These are phyloP conservation scores for Creontiades dilutus DNA, from an alignment of 2,888 invertebrate genomes.

Conservation along the genomic window DNA sequence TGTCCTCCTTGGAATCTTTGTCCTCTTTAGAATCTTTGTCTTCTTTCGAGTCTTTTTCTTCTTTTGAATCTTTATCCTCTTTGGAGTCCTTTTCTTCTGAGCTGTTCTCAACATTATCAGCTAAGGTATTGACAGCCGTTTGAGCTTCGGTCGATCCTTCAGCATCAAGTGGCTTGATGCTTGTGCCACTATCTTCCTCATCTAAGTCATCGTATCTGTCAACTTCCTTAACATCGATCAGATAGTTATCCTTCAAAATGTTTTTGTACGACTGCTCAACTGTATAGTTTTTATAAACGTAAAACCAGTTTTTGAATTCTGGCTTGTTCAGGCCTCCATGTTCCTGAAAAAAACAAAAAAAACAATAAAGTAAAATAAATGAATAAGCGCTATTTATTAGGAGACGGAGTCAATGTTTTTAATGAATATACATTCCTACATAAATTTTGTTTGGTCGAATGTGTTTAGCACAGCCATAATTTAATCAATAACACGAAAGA, in stretches of 20 bases:
- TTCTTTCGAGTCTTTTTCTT: conserved; percentile 75
- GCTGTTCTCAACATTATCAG: background rate
- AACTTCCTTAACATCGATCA: conserved; percentile 82
- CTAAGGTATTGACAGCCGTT: background rate
- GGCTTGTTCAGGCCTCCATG: conserved; percentile 79
- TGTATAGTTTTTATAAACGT: conserved; percentile 84
- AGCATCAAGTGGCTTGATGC: background rate
- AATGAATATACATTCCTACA: no score
- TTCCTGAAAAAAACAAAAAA: conserved; percentile 72
- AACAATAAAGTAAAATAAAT: background rate
- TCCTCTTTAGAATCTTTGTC: conserved; percentile 25
- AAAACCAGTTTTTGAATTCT: conserved; percentile 84
- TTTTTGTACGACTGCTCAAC: conserved; percentile 83
- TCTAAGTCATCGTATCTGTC: conserved; percentile 79
- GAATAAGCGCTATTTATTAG: no score
- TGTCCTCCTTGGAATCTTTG: conserved; percentile 76
- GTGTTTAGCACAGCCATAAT: no score
- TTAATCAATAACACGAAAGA: no score
- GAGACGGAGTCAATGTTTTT: no score
- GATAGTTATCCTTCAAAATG: conserved; percentile 82
- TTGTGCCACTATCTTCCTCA: conserved; percentile 75
- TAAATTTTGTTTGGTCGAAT: no score
- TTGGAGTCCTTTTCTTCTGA: conserved; percentile 77
- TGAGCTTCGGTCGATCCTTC: conserved; percentile 43
- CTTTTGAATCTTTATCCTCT: conserved; percentile 77